These are phyloP conservation scores for Syngnathus acus DNA, from an alignment of 2,797 vertebrate species.

Conservation along the genomic window DNA sequence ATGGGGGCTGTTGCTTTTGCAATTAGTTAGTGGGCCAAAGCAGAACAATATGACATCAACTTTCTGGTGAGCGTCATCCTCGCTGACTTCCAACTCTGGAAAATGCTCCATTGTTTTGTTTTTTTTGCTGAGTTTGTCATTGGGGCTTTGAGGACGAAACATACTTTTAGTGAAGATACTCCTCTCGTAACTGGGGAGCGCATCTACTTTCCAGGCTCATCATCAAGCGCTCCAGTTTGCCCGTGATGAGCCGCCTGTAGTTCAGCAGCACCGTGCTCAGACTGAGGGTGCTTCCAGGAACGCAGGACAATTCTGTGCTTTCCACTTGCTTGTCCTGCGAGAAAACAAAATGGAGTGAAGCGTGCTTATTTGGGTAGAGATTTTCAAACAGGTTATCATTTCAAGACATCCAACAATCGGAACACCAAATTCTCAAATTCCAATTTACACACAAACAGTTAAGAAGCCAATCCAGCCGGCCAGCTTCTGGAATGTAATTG, in stretches of 20 bases:
- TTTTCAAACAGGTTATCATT: no score
- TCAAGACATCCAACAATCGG: no score
- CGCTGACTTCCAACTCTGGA: not conserved
- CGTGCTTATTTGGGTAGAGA: no score
- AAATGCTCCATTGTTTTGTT: not conserved
- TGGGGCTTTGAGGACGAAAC: not conserved
- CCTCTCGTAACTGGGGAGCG: slow-evolving; percentile 18
- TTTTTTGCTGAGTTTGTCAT: not conserved
- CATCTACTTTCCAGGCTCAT: slow-evolving; percentile 49
- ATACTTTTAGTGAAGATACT: not conserved
- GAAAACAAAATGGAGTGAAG: slow-evolving; percentile 18
- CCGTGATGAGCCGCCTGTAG: slow-evolving; percentile 57
- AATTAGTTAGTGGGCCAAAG: not conserved
- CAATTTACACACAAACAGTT: not conserved
- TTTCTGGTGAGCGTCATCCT: not conserved
- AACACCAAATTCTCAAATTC: no score
- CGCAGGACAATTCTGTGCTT: slow-evolving; percentile 42
- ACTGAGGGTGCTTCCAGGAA: slow-evolving; percentile 42
- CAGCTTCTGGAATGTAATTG: not conserved
- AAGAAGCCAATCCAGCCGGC: not conserved
- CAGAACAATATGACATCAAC: not conserved
- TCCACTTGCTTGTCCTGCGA: slow-evolving; percentile 45
- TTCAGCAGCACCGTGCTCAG: slow-evolving; percentile 45
- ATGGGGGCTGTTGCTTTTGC: not conserved
- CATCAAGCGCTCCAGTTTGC: slow-evolving; percentile 64